Conservation (phyloP, 2,888 invertebrate species). For the Chesias legatella region DNA sequence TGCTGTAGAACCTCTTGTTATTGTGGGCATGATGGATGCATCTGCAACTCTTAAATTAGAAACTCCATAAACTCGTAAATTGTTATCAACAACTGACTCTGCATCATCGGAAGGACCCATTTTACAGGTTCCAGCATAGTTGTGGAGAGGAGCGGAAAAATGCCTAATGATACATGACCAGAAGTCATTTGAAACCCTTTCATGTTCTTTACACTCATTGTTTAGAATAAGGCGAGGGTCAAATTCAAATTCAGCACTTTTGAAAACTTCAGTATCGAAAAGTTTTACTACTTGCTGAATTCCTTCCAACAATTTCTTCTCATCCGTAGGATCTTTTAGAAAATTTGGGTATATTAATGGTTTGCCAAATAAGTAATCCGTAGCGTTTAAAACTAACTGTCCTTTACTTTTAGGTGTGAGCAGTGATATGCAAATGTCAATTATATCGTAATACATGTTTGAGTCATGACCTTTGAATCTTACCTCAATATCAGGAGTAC, state of each 20-base stretch:
- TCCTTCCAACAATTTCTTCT: constrained; percentile 64
- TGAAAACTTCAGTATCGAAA: constrained; percentile 72
- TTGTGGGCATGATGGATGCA: constrained; percentile 69
- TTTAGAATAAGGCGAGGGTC: constrained; percentile 62
- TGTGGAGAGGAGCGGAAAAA: constrained; percentile 67
- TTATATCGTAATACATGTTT: constrained; percentile 70
- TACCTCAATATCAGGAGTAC: constrained; percentile 68
- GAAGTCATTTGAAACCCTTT: constrained; percentile 62
- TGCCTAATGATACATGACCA: constrained; percentile 72
- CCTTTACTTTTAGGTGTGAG: constrained; percentile 70
- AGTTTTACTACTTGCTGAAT: constrained; percentile 64
- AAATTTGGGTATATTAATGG: constrained; percentile 71
- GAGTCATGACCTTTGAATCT: constrained; percentile 70
- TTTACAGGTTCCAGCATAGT: constrained; percentile 71
- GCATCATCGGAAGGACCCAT: constrained; percentile 64
- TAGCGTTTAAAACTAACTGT: constrained; percentile 62
- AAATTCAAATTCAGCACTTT: constrained; percentile 59
- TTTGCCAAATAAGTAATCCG: constrained; percentile 59
- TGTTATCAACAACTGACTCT: constrained; percentile 64
- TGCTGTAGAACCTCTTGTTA: constrained; percentile 67
- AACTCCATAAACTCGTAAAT: constrained; percentile 59
- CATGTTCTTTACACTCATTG: constrained; percentile 64
- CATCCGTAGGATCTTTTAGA: constrained; percentile 58
- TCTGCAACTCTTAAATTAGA: constrained; percentile 64
- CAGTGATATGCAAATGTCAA: constrained; percentile 66